These are phyloP conservation scores for Neogale vison DNA, from an alignment of 2,113 vertebrate species.

Conservation along the genomic window DNA sequence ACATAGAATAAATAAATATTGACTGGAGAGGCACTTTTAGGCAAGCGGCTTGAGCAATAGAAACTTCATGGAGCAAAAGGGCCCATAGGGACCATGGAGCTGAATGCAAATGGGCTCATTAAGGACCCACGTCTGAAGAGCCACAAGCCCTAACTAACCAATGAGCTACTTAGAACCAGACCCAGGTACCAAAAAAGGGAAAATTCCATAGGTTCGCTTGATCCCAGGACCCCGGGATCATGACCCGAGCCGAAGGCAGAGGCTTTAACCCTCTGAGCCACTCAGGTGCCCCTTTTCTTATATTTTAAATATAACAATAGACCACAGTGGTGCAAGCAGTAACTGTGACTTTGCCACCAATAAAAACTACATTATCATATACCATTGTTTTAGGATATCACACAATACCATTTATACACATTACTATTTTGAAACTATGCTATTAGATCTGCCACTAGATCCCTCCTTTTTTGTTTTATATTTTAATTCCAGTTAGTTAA, in stretches of 20 bases:
- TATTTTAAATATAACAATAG: background rate
- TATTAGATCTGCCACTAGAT: background rate
- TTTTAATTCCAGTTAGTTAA: background rate
- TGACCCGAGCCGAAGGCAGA: no score
- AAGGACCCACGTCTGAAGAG: background rate
- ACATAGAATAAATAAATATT: background rate
- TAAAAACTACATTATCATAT: background rate
- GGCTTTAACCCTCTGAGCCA: no score
- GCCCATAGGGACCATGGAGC: no score
- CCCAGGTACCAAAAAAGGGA: background rate
- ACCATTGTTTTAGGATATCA: background rate
- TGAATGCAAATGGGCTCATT: background rate
- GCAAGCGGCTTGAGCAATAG: background rate
- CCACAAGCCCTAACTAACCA: background rate
- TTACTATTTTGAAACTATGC: background rate
- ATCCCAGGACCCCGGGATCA: no score
- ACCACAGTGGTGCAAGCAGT: background rate
- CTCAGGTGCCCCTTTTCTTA: background rate
- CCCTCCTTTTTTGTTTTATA: background rate
- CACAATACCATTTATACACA: background rate
- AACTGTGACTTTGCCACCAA: background rate
- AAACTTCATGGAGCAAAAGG: background rate
- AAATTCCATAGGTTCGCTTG: background rate
- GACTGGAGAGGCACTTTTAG: background rate
- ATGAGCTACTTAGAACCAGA: background rate